Evolutionary conservation across 1,140 invertebrate species (phyloP).

Genomic region (Rhopalosiphum padi): DNA sequence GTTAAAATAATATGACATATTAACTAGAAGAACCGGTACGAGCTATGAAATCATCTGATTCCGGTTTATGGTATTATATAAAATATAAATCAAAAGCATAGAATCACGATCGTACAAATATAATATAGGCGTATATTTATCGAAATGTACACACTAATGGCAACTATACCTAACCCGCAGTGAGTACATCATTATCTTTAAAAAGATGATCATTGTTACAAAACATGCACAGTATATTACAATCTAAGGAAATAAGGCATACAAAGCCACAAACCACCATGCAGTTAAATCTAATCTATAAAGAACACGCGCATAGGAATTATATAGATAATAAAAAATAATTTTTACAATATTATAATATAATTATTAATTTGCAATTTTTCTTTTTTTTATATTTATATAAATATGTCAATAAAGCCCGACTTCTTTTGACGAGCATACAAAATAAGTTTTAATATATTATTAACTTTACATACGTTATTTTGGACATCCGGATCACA

Average conservation of each 20-base stretch:
- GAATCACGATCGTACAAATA: neutral
- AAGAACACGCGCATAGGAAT: neutral
- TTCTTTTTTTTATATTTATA: neutral
- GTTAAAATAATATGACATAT: neutral
- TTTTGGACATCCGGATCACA: slow-evolving; percentile 89
- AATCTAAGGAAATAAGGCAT: neutral
- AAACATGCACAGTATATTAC: neutral
- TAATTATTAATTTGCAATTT: neutral
- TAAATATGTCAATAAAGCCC: neutral
- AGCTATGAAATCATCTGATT: neutral
- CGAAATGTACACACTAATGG: neutral
- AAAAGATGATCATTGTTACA: neutral
- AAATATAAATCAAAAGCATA: neutral
- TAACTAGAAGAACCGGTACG: neutral
- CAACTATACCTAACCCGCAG: neutral
- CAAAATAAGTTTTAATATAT: neutral
- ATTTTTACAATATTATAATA: neutral
- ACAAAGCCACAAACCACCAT: neutral
- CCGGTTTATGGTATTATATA: neutral
- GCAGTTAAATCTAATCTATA: neutral
- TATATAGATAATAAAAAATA: neutral
- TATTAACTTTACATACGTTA: slow-evolving; percentile 73
- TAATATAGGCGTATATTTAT: neutral
- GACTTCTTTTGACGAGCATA: neutral
- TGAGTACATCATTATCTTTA: neutral